Evolutionary conservation across 2,888 invertebrate genomes (phyloP), one percentile per base, ranked within the genome.

Genomic region (Marasmarcha lunaedactyla): DNA sequence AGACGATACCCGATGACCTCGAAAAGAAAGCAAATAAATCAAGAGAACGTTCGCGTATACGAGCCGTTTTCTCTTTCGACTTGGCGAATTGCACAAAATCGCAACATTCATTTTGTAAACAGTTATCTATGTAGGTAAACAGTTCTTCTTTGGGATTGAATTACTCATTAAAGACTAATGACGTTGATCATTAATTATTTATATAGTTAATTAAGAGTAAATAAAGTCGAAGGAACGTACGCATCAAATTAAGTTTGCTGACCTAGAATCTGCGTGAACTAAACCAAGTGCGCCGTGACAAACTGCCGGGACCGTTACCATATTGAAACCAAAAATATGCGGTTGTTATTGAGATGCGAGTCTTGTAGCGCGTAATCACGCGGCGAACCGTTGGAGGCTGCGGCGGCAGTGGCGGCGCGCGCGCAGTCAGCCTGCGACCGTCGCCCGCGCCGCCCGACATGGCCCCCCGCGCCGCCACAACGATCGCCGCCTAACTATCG

Each of bases 281-380:
- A 51, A 61, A 59, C 53, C 63, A 52, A 63, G 61, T 68, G 69
- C 68, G 60, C 65, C 62, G 65, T 59, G 64, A 70, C 68, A 67
- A 63, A 55, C 51, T n/a, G n/a, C n/a, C n/a, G 49, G 60, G 55
- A 74, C 79, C 79, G 81, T 81, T 79, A 81, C 63, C 67, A 63
- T 62, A 69, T 71, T 73, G 74, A 76, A 73, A 10, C 74, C 70
- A 72, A 71, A 72, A 77, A 77, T 77, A 64, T 54, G 63, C 57
- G 56, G 53, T 33, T 15, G 9, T 34, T n/a, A 34, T 25, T 15
- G 36, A 20, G 55, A 53, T 57, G 62, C 51, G 54, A 46, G 51
- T 63, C 58, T 64, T 57, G 50, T 54, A 48, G 55, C 59, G 54
- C 63, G 63, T 70, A 77, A 79, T 83, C 79, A 81, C 76, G 78